Evolutionary conservation across 2,888 invertebrate genomes (phyloP), one percentile per base, ranked within the genome.

Genomic region (Papilio elwesi): DNA sequence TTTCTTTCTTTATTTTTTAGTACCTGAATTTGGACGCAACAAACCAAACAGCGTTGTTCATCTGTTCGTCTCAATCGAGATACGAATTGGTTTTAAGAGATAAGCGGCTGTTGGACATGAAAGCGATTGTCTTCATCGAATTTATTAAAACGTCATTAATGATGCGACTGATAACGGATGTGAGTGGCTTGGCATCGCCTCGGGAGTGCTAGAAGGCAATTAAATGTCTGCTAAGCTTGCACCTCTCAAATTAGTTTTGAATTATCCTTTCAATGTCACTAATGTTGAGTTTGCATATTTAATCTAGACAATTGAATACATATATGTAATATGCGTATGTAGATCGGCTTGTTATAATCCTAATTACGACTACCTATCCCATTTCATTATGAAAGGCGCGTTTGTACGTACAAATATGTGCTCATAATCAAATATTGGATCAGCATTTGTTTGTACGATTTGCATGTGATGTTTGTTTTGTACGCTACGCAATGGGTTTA

Each of bases 391-490:
- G 76, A 77, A 75, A 81, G 78, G 80, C 76, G 77, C n/a, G 43
- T 67, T 64, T 16, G 55, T 26, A 26, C 49, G 48, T 51, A 36
- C 15, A 65, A 57, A 64, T 55, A 68, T n/a, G n/a, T 55, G 48
- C 55, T 48, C 53, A 36, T 63, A 62, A 67, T 68, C 84, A 85
- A 85, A 88, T 87, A 85, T 87, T 87, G 81, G 82, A 80, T 70
- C 69, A 82, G 82, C 83, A 83, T 86, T 86, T 79, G 76, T 78
- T 76, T 77, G 77, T 70, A 76, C 48, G 26, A 68, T 68, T 52
- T 13, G 64, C 16, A 55, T 65, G 48, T 68, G 43, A 64, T 36
- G 64, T 57, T 70, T 55, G 64, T 36, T 13, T 16, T 43, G 26
- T 70, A 43, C 52, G 62, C 57, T 49, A 55, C 26, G 57, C 57